A percentile compares a stretch with the other conserved stretches of the same genome.
Evolutionary conservation across 2,888 invertebrate genomes (phyloP).

Genomic region (Alitta virens): DNA sequence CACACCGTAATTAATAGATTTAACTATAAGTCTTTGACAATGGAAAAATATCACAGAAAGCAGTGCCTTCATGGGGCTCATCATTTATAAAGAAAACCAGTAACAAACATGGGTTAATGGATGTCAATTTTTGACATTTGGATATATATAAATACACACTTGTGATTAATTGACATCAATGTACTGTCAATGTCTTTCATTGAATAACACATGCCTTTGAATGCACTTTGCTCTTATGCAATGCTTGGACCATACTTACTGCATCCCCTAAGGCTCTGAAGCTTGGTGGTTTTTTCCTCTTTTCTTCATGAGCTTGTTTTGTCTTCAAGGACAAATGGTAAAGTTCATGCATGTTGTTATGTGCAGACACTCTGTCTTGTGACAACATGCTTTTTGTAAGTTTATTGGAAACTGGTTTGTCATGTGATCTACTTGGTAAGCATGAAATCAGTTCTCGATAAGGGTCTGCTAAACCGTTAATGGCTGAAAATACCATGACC

Average conservation of each 20-base stretch:
- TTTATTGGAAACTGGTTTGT: not conserved
- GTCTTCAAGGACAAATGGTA: constrained; percentile 10
- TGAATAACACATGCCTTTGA: constrained; percentile 14
- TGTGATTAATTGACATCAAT: too few species aligned
- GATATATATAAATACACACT: too few species aligned
- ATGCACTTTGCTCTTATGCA: not conserved
- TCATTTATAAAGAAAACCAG: too few species aligned
- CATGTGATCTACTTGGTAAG: constrained; percentile 31
- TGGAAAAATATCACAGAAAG: too few species aligned
- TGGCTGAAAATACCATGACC: constrained; percentile 39
- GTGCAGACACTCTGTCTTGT: not conserved
- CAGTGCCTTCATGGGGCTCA: too few species aligned
- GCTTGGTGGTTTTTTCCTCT: not conserved
- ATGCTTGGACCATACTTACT: constrained; percentile 3
- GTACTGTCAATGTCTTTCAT: too few species aligned
- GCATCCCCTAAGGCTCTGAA: constrained; percentile 14
- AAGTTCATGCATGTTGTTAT: not conserved
- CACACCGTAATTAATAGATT: too few species aligned
- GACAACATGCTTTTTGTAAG: not conserved
- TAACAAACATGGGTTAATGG: too few species aligned
- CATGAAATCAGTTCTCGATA: constrained; percentile 36
- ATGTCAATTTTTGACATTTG: too few species aligned
- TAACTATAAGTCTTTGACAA: too few species aligned
- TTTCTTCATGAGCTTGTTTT: constrained; percentile 1
- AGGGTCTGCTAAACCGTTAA: constrained; percentile 40